A percentile compares a stretch with the other conserved stretches of the same genome.
phyloP scores from a whole-genome alignment of 2,113 vertebrate genomes.

The Columba janthina region DNA sequence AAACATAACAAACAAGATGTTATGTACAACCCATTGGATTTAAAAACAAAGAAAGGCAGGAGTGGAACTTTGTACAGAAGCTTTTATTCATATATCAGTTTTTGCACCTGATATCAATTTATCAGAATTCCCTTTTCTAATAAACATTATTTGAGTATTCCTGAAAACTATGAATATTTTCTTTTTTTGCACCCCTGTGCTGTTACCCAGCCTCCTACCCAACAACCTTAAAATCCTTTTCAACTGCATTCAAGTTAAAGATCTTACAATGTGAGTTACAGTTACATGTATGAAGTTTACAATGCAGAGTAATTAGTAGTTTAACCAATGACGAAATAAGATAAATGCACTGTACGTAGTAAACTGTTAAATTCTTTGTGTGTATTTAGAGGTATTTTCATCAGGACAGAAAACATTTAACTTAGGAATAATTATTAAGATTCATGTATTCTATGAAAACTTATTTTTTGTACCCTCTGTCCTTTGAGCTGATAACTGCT shows the following conservation, averaged over 20 bases:
- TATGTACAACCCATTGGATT: neutral
- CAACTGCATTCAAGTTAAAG: neutral
- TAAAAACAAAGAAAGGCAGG: neutral
- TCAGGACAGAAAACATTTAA: neutral
- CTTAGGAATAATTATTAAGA: neutral
- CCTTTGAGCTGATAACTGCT: slow-evolving; percentile 20
- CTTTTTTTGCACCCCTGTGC: neutral
- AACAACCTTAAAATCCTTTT: neutral
- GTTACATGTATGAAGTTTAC: neutral
- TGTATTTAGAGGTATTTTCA: neutral
- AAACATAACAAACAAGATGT: neutral
- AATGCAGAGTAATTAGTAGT: neutral
- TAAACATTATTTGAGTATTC: neutral
- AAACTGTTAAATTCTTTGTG: neutral
- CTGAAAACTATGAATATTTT: neutral
- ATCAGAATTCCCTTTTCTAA: neutral
- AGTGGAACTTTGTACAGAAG: neutral
- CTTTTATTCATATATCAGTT: neutral
- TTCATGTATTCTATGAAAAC: neutral
- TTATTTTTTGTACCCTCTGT: neutral
- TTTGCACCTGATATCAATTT: neutral
- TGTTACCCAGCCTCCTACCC: neutral
- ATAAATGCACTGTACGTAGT: neutral
- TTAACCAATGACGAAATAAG: neutral
- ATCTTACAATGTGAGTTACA: neutral